Base-by-base conservation (phyloP, 2,113 vertebrate species). In the Noturus placidus region DNA sequence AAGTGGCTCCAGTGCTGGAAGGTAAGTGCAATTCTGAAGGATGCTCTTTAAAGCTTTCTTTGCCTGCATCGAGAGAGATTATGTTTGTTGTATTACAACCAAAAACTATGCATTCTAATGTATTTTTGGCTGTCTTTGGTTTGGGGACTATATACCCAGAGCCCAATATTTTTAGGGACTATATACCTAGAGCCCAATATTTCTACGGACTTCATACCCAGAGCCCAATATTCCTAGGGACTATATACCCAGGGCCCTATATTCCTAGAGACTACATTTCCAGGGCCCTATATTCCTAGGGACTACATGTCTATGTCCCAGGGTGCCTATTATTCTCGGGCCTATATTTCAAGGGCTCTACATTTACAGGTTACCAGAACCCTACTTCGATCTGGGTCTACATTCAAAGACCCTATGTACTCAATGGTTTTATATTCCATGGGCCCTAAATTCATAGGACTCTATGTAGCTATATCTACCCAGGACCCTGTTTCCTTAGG, bases 11-110 rank as follows among this genome's bases (percentile, higher is more conserved):
- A 99, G 95, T 9, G 95, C 96, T 42, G 96, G 96, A 83, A 99
- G 92, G 90, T 96, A 87, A 0, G 96, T 98, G 84, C 98, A 99
- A 93, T 97, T 99, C 93, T 97, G 96, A 87, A 99, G 93, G 90
- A 99, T 95, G 89, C 88, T 96, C 94, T 99, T 99, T 90, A 99
- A 94, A 52, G 97, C 96, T 86, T 94, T 97, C 91, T 99, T 98
- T 89, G 96, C 93, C 97, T 99, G 90, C 89, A 86, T 82, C 42
- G 2, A 85, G 42, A 54, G 13, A 74, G 56, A 72, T n/a, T 25
- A 33, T 17, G 11, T 17, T 30, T 83, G 35, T 63, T 50, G 22
- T 42, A 2, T 22, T 63, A 57, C 33, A 63, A 46, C 1, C 11
- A 65, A 19, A n/a, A 30, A 61, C 38, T 20, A 25, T 27, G 2